Evolutionary conservation across 2,888 invertebrate species (phyloP), one percentile per base, ranked within the genome.

Genomic region (Rotaria socialis): DNA sequence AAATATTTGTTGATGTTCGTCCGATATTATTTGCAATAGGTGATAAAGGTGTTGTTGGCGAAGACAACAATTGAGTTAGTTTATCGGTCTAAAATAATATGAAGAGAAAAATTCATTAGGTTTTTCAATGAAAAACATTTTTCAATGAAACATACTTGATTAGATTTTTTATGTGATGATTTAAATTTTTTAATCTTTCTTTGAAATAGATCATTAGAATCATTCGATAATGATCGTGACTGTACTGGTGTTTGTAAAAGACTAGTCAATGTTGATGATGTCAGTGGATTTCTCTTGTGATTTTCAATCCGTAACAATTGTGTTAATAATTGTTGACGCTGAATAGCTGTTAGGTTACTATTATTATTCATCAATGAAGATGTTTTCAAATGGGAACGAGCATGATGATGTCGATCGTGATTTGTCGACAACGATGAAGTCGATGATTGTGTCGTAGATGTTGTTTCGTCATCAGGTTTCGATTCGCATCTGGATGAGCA

Each of bases 401-500:
- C 41, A 67, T 67, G 67, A 67, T 56, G 56, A 56, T 67, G 6
- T 67, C 41, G 27, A 67, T 67, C 67, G 8, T 27, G 67, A 67
- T 67, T 67, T 19, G 67, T 67, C 67, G 67, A 8, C 16, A 67
- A 67, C 67, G 67, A 67, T 67, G 67, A 27, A 41, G 35, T 27
- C 67, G 67, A 55, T 55, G 55, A 55, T 55, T 19, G 55, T 3
- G 3, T 55, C 55, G 67, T 27, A 35, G 67, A 67, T 67, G 35
- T 16, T 19, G 35, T 41, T 67, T 80, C 43, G 14, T 80, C 80
- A 47, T 80, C 80, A 8, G 47, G 2, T 80, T 80, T 47, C n/a
- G 80, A 80, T n/a, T 80, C 80, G n/a, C 80, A 80, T 47, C 80
- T 80, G 80, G 80, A 80, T 35, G 67, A 67, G 35, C 67, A 80